phyloP scores from a whole-genome alignment of 2,797 vertebrate genomes.

The Galago senegalensis region DNA sequence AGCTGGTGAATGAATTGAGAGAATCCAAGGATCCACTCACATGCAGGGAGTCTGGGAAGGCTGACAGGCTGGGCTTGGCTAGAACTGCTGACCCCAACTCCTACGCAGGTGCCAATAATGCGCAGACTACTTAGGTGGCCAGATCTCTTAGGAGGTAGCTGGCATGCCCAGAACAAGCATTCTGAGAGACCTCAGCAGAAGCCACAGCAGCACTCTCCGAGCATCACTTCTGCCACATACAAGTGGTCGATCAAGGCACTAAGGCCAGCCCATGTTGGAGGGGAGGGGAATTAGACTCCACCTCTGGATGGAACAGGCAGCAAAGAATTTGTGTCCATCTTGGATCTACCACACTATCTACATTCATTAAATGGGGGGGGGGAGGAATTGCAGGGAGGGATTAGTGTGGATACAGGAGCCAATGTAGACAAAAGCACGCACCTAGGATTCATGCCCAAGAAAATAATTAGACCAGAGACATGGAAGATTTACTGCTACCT shows the following conservation, averaged over 20 bases:
- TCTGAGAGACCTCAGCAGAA: background rate
- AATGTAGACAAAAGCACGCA: background rate
- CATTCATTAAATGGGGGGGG: background rate
- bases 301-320: background rate
- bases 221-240: background rate
- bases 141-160: background rate
- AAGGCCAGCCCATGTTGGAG: background rate
- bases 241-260: background rate
- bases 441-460: background rate
- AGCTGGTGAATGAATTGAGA: background rate
- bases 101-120: background rate
- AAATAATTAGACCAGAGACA: conserved; percentile 19
- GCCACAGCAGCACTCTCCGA: background rate
- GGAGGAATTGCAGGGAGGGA: background rate
- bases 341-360: background rate
- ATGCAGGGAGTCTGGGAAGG: no score
- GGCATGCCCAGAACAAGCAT: background rate
- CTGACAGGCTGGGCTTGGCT: background rate
- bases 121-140: background rate
- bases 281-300: background rate
- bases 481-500: background rate
- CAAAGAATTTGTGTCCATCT: background rate
- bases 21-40: background rate
- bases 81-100: background rate
- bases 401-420: background rate